These are phyloP conservation scores for Agonopterix alstromeriana DNA, from an alignment of 2,888 invertebrate genomes.

Conservation along the genomic window DNA sequence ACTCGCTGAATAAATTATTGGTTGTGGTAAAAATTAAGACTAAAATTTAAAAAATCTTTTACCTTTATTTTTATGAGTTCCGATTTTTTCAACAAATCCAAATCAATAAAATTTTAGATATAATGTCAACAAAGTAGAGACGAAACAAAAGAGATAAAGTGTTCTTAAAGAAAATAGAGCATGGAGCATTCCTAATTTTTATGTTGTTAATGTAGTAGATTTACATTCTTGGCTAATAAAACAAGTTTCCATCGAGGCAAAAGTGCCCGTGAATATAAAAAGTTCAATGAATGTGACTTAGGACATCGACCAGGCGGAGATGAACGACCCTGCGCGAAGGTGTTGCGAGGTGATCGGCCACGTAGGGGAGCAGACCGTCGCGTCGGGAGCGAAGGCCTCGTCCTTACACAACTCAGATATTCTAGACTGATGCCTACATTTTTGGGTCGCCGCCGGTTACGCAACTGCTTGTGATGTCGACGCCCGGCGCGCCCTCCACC, in stretches of 20 bases:
- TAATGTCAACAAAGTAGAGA: too few relatives aligned
- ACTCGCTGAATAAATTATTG: too few relatives aligned
- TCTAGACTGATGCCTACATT: conserved; percentile 31
- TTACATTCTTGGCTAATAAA: conserved; percentile 7
- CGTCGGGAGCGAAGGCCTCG: conserved; percentile 27
- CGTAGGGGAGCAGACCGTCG: conserved; percentile 23
- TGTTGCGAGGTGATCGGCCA: conserved; percentile 54
- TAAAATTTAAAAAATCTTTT: too few relatives aligned
- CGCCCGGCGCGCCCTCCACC: conserved; percentile 16
- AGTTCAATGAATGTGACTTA: conserved; percentile 7
- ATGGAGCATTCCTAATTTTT: too few relatives aligned
- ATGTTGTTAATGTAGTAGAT: conserved; percentile 2
- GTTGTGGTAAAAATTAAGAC: too few relatives aligned
- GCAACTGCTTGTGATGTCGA: conserved; percentile 22
- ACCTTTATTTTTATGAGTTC: too few relatives aligned
- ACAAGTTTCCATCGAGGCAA: conserved; percentile 3
- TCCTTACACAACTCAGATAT: conserved; percentile 35
- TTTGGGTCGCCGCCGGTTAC: conserved; percentile 47
- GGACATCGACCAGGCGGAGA: conserved; percentile 19
- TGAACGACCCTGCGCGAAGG: conserved; percentile 54
- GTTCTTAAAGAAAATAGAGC: too few relatives aligned
- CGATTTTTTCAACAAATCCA: too few relatives aligned
- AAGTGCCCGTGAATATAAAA: conserved; percentile 3
- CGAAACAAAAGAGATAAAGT: too few relatives aligned
- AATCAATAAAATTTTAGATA: too few relatives aligned